Base-by-base conservation (phyloP, 2,113 vertebrate genomes). In the Guaruba guarouba region DNA sequence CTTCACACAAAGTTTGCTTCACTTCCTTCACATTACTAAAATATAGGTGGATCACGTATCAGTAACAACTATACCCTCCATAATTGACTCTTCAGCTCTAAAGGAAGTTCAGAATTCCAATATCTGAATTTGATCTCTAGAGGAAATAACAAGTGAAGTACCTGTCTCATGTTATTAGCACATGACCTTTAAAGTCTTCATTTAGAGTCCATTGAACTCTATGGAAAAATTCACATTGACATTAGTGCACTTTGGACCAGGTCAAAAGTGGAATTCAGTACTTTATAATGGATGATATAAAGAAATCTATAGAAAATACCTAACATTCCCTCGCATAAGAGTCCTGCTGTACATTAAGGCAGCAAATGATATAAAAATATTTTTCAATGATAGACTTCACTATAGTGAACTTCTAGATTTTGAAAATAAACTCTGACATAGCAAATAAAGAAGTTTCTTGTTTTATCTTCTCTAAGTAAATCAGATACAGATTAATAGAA, bases 61-160 rank as follows among this genome's bases (percentile, higher is more conserved):
- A 63, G 93, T 92, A 94, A 91, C 48, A 84, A 35, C 86, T 88
- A 73, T 73, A 79, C 33, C 67, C 27, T 64, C 59, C 77, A 57
- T 70, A 90, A 94, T 7, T 93, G 88, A 89, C 93, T 93, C 51
- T 87, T 96, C 61, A 91, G 75, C 68, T 96, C 80, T 74, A 91
- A 90, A 95, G 95, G 95, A 95, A 95, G 95, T 93, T 86, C 67
- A 97, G 44, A 92, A 97, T 96, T 96, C 94, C 95, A 88, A 11
- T 93, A 96, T 54, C 77, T 92, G 68, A 96, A 96, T 88, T 91
- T 87, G 88, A 97, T 97, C 95, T 94, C 85, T 70, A 87, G 80
- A 95, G 95, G 96, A 97, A 97, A 94, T 97, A 93, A 89, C 89
- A 95, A 95, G 82, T 89, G 92, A 93, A 94, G 84, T 77, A 91